A percentile compares a stretch with the other conserved stretches of the same genome.
These are phyloP conservation scores for Cygnus olor DNA, from an alignment of 2,797 vertebrate species.

Conservation along the genomic window DNA sequence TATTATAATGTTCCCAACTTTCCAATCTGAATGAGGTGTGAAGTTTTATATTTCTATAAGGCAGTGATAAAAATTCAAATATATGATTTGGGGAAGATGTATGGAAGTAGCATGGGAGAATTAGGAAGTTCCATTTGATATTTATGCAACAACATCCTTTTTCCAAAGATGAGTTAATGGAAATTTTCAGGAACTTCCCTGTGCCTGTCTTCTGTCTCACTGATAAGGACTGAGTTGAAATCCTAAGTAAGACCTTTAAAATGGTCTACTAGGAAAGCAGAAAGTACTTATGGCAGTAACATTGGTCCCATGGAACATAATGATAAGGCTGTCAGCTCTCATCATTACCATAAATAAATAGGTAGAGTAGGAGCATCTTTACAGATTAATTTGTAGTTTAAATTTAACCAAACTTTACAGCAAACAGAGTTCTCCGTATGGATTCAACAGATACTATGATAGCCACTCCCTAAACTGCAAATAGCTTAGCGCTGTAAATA, in stretches of 20 bases:
- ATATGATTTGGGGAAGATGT: not conserved
- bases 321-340: not conserved
- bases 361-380: not conserved
- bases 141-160: not conserved
- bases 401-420: slow-evolving; percentile 4
- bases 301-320: not conserved
- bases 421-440: not conserved
- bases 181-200: not conserved
- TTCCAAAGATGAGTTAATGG: not conserved
- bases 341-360: not conserved
- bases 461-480: slow-evolving; percentile 36
- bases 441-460: not conserved
- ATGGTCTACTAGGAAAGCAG: not conserved
- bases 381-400: not conserved
- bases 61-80: not conserved
- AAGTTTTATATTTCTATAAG: not conserved
- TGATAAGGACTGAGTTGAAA: not conserved
- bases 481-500: slow-evolving; percentile 4
- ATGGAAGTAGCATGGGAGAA: not conserved
- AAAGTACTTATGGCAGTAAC: not conserved
- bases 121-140: not conserved
- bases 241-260: not conserved
- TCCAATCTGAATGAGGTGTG: not conserved
- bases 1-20: not conserved
- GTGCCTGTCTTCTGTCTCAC: not conserved